These are phyloP conservation scores for Formica selysi DNA, from an alignment of 1,140 invertebrate species.

Conservation along the genomic window DNA sequence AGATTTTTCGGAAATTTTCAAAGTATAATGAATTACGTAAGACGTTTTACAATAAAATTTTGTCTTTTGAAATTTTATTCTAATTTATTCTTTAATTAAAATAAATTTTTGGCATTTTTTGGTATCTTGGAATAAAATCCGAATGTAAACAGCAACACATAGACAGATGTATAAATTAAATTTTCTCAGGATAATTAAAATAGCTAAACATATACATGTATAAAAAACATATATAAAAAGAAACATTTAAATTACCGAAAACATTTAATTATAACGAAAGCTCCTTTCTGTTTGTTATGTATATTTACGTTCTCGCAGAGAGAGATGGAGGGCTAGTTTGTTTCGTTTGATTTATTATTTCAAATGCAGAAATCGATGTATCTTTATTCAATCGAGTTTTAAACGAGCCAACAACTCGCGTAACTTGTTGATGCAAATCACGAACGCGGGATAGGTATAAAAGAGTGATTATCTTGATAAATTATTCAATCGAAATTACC, in stretches of 20 bases:
- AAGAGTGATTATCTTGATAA: slow-evolving; percentile 63
- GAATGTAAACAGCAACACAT: neutral
- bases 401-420: slow-evolving; percentile 35
- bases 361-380: slow-evolving; percentile 35
- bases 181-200: neutral
- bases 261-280: neutral
- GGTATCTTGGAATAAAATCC: neutral
- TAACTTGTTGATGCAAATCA: slow-evolving; percentile 56
- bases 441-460: slow-evolving; percentile 7
- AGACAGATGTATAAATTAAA: neutral
- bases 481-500: slow-evolving; percentile 56
- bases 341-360: slow-evolving; percentile 41
- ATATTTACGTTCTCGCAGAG: neutral
- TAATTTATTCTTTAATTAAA: neutral
- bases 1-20: no score
- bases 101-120: neutral
- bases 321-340: neutral
- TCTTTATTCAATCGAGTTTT: slow-evolving; percentile 36
- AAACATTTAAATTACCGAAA: neutral
- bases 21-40: neutral
- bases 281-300: neutral
- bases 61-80: neutral
- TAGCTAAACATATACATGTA: neutral
- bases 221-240: neutral
- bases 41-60: neutral